Conservation (phyloP, 2,888 invertebrate genomes). For the Tricholauxania praeusta region DNA sequence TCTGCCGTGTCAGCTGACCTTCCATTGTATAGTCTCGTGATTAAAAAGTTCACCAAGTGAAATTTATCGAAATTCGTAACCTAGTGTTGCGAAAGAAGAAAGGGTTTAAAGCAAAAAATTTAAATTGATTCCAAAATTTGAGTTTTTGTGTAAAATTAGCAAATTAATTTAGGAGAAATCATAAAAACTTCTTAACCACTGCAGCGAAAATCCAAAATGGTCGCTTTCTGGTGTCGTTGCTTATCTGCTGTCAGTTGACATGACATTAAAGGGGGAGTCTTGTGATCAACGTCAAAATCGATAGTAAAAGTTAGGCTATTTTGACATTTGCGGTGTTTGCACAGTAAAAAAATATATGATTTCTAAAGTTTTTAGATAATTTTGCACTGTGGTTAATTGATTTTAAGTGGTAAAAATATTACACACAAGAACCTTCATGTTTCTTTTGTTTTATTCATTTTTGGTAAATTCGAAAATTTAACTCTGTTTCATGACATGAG, state of each 20-base stretch:
- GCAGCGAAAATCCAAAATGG: conserved; percentile 36
- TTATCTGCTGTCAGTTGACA: conserved; percentile 56
- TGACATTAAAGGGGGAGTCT: conserved; percentile 53
- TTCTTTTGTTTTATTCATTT: too few species aligned
- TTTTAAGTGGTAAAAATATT: too few species aligned
- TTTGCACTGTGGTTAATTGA: too few species aligned
- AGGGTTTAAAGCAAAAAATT: background rate
- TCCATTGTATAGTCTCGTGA: conserved; percentile 39
- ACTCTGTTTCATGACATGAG: background rate
- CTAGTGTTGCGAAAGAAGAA: background rate
- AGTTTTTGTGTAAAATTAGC: conserved; percentile 1
- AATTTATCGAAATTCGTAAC: background rate
- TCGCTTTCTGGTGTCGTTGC: conserved; percentile 23
- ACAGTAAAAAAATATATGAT: too few species aligned
- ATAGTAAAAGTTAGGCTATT: background rate
- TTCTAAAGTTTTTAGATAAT: too few species aligned
- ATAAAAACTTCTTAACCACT: background rate
- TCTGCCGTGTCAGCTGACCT: conserved; percentile 41
- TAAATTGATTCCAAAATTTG: background rate
- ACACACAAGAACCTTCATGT: too few species aligned
- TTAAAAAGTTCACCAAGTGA: background rate
- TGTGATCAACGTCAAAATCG: conserved; percentile 58
- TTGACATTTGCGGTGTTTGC: too few species aligned
- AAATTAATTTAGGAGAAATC: background rate
- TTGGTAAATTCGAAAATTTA: too few species aligned